Percentiles rank a stretch among this genome's conserved stretches.
Conservation (phyloP, 2,113 vertebrate species). For the Numida meleagris region DNA sequence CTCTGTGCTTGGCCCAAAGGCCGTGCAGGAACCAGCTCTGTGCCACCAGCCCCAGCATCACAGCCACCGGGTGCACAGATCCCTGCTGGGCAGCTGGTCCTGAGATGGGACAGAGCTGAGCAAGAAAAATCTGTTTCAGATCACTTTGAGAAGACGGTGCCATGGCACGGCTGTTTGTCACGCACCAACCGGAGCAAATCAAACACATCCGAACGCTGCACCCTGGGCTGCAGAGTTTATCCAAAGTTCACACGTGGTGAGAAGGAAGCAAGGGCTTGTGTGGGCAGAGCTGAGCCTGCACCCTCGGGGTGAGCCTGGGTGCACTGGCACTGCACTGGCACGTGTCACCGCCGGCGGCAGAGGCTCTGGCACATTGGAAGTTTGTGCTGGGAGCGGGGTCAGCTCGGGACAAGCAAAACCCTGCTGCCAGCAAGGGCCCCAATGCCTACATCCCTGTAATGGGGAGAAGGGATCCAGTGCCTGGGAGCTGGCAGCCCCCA, state of each 20-base stretch:
- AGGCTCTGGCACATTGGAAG: neutral
- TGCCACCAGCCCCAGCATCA: neutral
- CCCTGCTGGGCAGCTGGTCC: neutral
- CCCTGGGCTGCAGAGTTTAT: neutral
- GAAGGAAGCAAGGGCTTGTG: neutral
- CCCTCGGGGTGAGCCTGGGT: neutral
- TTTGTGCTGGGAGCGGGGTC: neutral
- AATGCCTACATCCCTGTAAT: neutral
- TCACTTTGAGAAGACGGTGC: accelerated
- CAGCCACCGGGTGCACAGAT: neutral
- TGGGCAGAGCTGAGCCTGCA: accelerated
- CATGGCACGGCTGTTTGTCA: accelerated
- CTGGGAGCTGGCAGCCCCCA: neutral
- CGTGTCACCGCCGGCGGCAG: accelerated
- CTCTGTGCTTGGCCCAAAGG: neutral
- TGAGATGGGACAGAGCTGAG: neutral
- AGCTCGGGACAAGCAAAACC: neutral
- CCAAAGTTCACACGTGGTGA: neutral
- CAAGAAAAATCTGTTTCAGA: accelerated
- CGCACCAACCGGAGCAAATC: neutral
- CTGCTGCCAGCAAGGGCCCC: accelerated
- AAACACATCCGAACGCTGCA: accelerated
- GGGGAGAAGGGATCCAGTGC: neutral
- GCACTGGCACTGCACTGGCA: too few relatives aligned
- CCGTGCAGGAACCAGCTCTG: neutral